Evolutionary conservation across 2,113 vertebrate species (phyloP).

Genomic region (Passerina amoena): DNA sequence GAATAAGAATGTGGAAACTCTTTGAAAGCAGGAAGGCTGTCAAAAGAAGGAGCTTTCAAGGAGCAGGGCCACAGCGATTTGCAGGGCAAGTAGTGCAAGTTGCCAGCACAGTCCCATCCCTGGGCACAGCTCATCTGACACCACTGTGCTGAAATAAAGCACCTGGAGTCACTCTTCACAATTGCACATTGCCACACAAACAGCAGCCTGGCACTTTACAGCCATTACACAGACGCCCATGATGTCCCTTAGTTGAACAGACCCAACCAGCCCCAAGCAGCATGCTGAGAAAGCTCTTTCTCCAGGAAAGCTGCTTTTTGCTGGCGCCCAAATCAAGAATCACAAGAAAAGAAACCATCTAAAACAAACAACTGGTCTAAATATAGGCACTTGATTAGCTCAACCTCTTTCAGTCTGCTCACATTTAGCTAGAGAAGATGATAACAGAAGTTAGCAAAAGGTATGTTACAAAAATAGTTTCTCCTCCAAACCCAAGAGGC

Average conservation of each 20-base stretch:
- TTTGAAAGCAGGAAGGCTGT: not conserved
- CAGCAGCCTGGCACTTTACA: constrained; percentile 46
- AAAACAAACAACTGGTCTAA: not conserved
- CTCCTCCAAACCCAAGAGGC: not conserved
- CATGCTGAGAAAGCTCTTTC: not conserved
- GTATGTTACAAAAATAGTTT: not conserved
- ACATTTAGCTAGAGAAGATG: not conserved
- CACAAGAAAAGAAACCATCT: not conserved
- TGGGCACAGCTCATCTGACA: not conserved
- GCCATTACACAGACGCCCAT: constrained; percentile 7
- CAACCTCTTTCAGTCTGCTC: not conserved
- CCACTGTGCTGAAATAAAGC: not conserved
- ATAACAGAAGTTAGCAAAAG: not conserved
- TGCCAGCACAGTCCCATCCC: not conserved
- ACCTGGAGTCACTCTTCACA: constrained; percentile 67
- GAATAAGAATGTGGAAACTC: not conserved
- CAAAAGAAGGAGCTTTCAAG: not conserved
- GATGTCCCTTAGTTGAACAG: constrained; percentile 36
- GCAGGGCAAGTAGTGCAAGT: not conserved
- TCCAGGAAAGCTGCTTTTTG: constrained; percentile 49
- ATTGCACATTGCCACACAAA: not conserved
- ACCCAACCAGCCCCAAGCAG: constrained; percentile 18
- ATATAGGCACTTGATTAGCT: not conserved
- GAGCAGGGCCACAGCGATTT: fast-evolving
- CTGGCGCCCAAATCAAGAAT: not conserved